These are phyloP conservation scores for Meandrusa payeni DNA, from an alignment of 2,888 invertebrate genomes.

Conservation along the genomic window DNA sequence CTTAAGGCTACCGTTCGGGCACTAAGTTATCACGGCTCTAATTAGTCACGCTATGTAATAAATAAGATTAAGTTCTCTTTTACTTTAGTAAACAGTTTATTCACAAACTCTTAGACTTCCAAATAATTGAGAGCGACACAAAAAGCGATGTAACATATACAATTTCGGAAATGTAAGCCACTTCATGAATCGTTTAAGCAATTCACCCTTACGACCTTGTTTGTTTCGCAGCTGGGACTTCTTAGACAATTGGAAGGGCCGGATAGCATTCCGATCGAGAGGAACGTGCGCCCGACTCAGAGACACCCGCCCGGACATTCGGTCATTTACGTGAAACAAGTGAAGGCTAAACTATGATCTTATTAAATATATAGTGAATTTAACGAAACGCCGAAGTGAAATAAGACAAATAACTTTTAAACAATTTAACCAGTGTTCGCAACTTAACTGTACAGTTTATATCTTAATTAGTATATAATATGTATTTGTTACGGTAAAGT, in stretches of 20 bases:
- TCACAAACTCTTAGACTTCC: too few species aligned
- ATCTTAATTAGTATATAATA: too few species aligned
- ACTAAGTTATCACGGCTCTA: too few species aligned
- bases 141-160: too few species aligned
- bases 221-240: conserved; percentile 55
- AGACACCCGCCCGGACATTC: conserved; percentile 73
- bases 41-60: too few species aligned
- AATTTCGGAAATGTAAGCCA: too few species aligned
- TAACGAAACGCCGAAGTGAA: conserved; percentile 1
- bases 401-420: not conserved
- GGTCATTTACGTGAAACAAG: conserved; percentile 71
- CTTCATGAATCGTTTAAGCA: conserved; percentile 10
- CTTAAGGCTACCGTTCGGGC: too few species aligned
- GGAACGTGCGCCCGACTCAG: conserved; percentile 73
- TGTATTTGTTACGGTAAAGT: too few species aligned
- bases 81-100: too few species aligned
- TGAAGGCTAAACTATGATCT: conserved; percentile 61
- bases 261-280: conserved; percentile 62
- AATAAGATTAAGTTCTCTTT: too few species aligned
- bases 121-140: too few species aligned
- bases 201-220: conserved; percentile 4
- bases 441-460: not conserved
- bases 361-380: conserved; percentile 7
- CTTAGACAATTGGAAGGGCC: conserved; percentile 63
- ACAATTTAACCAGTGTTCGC: conserved; percentile 2